Conservation (phyloP, 2,797 vertebrate species). For the Halcyon smyrnensis region DNA sequence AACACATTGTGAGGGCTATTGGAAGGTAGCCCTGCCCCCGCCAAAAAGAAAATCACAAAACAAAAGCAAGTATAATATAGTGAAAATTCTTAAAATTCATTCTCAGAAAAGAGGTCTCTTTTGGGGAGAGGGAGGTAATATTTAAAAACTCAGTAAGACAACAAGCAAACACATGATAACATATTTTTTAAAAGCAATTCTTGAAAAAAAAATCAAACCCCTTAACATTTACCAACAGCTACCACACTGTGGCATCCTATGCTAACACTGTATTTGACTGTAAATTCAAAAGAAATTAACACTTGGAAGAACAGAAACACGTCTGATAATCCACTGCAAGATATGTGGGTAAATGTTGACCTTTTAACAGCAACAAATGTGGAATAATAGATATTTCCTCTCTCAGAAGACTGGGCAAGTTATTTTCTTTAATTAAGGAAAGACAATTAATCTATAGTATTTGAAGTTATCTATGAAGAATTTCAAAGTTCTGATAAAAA, state of each 20-base stretch:
- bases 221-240: background rate
- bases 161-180: background rate
- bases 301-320: background rate
- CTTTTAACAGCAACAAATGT: background rate
- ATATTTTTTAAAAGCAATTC: background rate
- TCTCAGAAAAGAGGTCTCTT: background rate
- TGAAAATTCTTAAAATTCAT: background rate
- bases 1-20: background rate
- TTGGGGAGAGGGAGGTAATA: background rate
- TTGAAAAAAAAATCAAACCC: rapidly evolving
- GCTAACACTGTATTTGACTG: background rate
- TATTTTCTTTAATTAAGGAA: background rate
- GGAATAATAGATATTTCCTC: background rate
- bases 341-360: background rate
- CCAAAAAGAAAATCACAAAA: background rate
- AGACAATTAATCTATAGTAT: background rate
- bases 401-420: background rate
- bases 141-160: background rate
- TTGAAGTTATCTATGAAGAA: background rate
- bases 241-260: slow-evolving; percentile 46
- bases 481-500: background rate
- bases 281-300: background rate
- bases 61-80: background rate
- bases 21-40: background rate
- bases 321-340: background rate